phyloP scores from a whole-genome alignment of 1,140 invertebrate genomes.

The Triops cancriformis region DNA sequence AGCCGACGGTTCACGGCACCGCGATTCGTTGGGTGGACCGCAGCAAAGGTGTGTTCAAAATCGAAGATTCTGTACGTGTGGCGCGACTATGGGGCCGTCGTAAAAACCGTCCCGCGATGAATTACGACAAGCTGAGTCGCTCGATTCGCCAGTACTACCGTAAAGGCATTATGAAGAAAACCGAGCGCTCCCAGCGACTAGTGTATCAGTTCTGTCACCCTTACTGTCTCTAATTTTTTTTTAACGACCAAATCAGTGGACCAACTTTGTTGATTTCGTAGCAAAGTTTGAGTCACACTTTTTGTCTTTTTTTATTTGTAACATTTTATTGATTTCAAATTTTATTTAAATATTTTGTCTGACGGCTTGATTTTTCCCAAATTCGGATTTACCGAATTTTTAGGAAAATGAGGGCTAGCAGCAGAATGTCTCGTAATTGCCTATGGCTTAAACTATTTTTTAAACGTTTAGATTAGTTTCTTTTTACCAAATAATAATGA shows the following conservation, averaged over 20 bases:
- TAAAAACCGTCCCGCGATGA: slow-evolving; percentile 98
- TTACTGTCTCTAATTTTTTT: slow-evolving; percentile 62
- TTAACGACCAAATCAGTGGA: neutral
- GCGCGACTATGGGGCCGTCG: slow-evolving; percentile 91
- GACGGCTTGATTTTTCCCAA: slow-evolving; percentile 25
- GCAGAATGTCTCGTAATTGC: slow-evolving; percentile 20
- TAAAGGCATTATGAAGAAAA: slow-evolving; percentile 99
- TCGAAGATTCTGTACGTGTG: slow-evolving; percentile 94
- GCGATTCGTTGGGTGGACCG: slow-evolving; percentile 96
- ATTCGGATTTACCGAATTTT: neutral
- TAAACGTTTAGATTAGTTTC: slow-evolving; percentile 23
- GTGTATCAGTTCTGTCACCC: slow-evolving; percentile 98
- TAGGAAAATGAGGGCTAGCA: neutral
- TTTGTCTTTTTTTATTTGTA: neutral
- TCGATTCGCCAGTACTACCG: slow-evolving; percentile 99
- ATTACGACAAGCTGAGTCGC: slow-evolving; percentile 97
- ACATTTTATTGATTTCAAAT: slow-evolving; percentile 25
- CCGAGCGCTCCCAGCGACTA: slow-evolving; percentile 89
- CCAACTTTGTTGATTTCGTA: slow-evolving; percentile 3
- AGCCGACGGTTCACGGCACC: slow-evolving; percentile 73
- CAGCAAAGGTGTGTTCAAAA: slow-evolving; percentile 93
- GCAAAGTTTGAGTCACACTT: neutral
- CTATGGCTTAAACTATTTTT: slow-evolving; percentile 14
- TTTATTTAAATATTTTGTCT: slow-evolving; percentile 29
- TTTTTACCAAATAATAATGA: neutral